Evolutionary conservation across 2,888 invertebrate genomes (phyloP), one percentile per base, ranked within the genome.

Genomic region (Vesta saturnalis): DNA sequence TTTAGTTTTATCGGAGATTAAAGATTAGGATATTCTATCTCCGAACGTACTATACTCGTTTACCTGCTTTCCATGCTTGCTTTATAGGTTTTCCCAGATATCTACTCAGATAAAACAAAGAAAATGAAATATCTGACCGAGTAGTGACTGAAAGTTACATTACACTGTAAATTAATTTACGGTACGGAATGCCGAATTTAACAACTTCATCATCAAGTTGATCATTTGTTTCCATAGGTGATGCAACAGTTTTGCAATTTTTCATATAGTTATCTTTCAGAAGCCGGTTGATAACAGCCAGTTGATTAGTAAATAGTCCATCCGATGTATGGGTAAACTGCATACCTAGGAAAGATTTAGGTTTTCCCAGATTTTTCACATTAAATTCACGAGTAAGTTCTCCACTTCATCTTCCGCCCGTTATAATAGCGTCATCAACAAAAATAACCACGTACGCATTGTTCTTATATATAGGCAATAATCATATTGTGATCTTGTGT

Each of bases 241-340:
- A 55, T 70, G 70, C 76, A 49, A 76, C 19, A 64, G 73, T 60
- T 15, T 74, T 77, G 14, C 74, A 76, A 43, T 23, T 60, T 63
- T 63, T 61, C 54, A 16, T 60, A 57, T 76, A 77, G 43, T 75
- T 74, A 15, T 76, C 68, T 73, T 74, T 72, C 59, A 72, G 70
- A 15, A 56, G 58, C 35, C 43, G 18, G 10, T 30, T 30, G 10
- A 30, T 30, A 6, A 30, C 10, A 30, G 4, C 10, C 10, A 10
- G 5, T 30, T 30, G 30, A n/a, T n/a, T n/a, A n/a, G n/a, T n/a
- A n/a, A n/a, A n/a, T n/a, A n/a, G n/a, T n/a, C n/a, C n/a, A n/a
- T n/a, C n/a, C n/a, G n/a, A n/a, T n/a, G n/a, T n/a, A n/a, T n/a
- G n/a, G n/a, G n/a, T n/a, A n/a, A n/a, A n/a, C n/a, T n/a, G n/a